Percentiles rank a stretch among this genome's conserved stretches.
Conservation (phyloP, 2,113 vertebrate species). For the Labeo rohita region DNA sequence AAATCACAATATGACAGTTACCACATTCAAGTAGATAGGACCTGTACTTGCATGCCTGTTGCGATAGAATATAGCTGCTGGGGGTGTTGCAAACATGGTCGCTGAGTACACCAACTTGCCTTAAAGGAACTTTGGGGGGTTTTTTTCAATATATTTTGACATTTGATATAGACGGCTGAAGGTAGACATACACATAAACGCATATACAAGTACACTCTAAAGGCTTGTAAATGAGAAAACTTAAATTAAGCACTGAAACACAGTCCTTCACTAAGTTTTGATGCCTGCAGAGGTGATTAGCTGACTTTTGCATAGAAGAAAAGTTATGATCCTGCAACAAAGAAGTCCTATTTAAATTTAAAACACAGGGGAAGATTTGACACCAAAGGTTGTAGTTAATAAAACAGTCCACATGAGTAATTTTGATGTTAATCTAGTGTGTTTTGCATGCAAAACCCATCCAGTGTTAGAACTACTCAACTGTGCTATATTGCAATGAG, state of each 20-base stretch:
- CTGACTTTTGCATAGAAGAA: neutral
- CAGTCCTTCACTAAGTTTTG: neutral
- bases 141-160: neutral
- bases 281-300: slow-evolving; percentile 20
- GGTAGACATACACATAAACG: neutral
- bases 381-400: neutral
- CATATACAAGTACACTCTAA: neutral
- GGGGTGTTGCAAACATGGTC: neutral
- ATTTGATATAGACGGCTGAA: neutral
- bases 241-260: neutral
- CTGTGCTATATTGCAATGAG: neutral
- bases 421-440: slow-evolving; percentile 18
- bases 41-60: slow-evolving; percentile 12
- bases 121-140: slow-evolving; percentile 12
- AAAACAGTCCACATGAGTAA: neutral
- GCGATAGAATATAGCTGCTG: neutral
- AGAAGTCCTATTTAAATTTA: neutral
- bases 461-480: neutral
- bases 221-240: neutral
- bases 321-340: neutral
- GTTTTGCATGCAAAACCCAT: slow-evolving; percentile 10
- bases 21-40: slow-evolving; percentile 13
- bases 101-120: neutral
- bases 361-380: neutral
- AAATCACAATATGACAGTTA: neutral